Evolutionary conservation across 2,797 vertebrate species (phyloP).

Genomic region (Astyanax mexicanus): DNA sequence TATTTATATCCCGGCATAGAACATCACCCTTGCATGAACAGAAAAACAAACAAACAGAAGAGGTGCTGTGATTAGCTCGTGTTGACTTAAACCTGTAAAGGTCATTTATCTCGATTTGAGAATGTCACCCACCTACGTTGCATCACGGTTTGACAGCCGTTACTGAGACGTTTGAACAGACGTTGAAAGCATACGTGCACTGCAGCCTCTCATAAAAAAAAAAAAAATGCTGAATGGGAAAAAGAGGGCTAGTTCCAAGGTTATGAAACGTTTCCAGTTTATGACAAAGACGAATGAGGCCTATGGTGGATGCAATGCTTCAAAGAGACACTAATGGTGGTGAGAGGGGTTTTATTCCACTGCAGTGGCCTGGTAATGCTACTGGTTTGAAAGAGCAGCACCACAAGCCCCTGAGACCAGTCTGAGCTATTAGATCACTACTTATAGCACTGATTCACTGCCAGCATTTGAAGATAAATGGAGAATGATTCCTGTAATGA

Average conservation of each 20-base stretch:
- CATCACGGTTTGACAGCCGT: constrained; percentile 49
- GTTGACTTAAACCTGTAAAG: constrained; percentile 49
- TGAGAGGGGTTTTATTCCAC: constrained; percentile 44
- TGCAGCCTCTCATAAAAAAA: constrained; percentile 68
- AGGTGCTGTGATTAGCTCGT: constrained; percentile 19
- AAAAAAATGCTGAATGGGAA: constrained; percentile 65
- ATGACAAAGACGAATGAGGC: constrained; percentile 77
- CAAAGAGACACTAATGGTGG: constrained; percentile 61
- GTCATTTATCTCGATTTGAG: constrained; percentile 56
- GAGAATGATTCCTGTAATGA: not conserved
- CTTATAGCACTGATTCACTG: not conserved
- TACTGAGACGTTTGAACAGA: constrained; percentile 48
- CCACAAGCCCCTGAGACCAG: not conserved
- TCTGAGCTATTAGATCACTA: not conserved
- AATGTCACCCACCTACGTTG: constrained; percentile 34
- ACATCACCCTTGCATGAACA: not conserved
- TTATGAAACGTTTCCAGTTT: constrained; percentile 50
- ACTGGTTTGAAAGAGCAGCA: not conserved
- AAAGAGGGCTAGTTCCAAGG: constrained; percentile 43
- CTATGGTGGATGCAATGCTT: constrained; percentile 69
- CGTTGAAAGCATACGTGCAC: constrained; percentile 69
- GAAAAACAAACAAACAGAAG: constrained; percentile 23
- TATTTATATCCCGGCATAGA: constrained; percentile 28
- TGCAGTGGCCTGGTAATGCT: constrained; percentile 32
- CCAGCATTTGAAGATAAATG: not conserved